These are phyloP conservation scores for Seira musarum DNA, from an alignment of 2,888 invertebrate genomes.

Conservation along the genomic window DNA sequence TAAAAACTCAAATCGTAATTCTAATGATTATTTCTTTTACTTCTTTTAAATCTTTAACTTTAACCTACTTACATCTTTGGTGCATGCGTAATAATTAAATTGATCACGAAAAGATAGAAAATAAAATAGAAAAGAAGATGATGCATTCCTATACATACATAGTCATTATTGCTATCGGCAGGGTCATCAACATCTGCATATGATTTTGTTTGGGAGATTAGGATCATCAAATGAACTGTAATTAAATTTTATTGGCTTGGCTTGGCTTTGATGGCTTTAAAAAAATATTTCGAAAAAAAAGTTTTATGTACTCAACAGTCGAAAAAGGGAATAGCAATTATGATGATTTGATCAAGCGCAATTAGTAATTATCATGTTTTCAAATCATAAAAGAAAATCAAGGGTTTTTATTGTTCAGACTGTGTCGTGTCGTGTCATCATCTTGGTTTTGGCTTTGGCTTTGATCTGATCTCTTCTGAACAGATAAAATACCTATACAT, in stretches of 20 bases:
- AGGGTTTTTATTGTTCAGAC: not conserved
- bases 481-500: no score
- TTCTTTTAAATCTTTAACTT: not conserved
- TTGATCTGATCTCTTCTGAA: no score
- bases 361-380: slow-evolving; percentile 45
- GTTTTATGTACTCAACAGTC: no score
- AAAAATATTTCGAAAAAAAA: slow-evolving; percentile 22
- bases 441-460: no score
- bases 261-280: slow-evolving; percentile 20
- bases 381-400: slow-evolving; percentile 18
- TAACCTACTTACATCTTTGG: not conserved
- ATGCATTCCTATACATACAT: no score
- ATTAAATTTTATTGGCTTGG: slow-evolving; percentile 40
- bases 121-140: no score
- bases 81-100: slow-evolving; percentile 20
- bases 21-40: slow-evolving; percentile 6
- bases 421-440: slow-evolving; percentile 15
- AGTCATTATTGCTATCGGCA: no score
- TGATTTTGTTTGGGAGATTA: no score
- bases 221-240: slow-evolving; percentile 4
- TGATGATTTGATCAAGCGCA: slow-evolving; percentile 33
- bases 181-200: no score
- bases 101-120: slow-evolving; percentile 16
- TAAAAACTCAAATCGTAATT: no score
- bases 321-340: no score